Evolutionary conservation across 2,797 vertebrate genomes (phyloP).

Genomic region (Smutsia temminckii): DNA sequence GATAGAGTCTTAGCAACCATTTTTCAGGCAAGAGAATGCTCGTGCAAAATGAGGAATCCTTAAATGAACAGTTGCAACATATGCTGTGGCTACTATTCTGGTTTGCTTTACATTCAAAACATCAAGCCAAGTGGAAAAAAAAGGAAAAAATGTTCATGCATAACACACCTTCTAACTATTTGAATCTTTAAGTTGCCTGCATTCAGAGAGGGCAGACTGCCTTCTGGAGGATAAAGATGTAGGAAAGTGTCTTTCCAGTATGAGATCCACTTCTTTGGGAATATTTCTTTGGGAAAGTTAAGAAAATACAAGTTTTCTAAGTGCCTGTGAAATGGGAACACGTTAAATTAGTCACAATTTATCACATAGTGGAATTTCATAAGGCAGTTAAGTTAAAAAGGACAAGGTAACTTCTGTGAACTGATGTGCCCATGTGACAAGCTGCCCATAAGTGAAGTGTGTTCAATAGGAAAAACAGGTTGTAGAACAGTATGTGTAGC

Average conservation of each 20-base stretch:
- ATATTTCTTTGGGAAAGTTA: neutral
- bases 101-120: conserved; percentile 22
- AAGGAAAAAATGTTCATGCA: neutral
- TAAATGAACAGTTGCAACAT: conserved; percentile 16
- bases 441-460: neutral
- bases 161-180: conserved; percentile 51
- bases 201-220: neutral
- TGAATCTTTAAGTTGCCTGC: neutral
- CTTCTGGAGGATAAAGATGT: neutral
- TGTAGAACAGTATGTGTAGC: neutral
- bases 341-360: neutral
- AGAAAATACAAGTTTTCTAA: conserved; percentile 26
- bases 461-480: neutral
- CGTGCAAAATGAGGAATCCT: neutral
- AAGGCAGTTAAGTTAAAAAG: neutral
- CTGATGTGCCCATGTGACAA: neutral
- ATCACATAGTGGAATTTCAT: conserved; percentile 12
- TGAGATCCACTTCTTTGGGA: neutral
- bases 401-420: neutral
- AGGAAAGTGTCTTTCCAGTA: neutral
- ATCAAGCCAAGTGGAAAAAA: neutral
- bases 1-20: neutral
- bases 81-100: conserved; percentile 45
- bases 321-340: neutral
- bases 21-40: neutral